These are phyloP conservation scores for Drosophila pegasa DNA, from an alignment of 2,888 invertebrate species.

Conservation along the genomic window DNA sequence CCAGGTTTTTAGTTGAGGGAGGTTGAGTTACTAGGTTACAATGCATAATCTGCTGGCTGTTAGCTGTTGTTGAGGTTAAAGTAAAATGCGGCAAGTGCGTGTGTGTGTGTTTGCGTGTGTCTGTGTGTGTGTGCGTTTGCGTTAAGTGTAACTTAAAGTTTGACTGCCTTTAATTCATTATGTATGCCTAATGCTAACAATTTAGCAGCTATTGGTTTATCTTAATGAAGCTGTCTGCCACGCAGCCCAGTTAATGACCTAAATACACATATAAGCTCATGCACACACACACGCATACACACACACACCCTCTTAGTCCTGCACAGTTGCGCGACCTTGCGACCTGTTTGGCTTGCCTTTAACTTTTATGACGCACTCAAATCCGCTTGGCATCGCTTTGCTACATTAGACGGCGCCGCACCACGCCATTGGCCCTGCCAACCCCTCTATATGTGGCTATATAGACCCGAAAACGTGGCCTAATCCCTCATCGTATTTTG, in stretches of 20 bases:
- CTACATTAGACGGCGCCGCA: conserved; percentile 37
- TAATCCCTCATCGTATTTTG: conserved; percentile 52
- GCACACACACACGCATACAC: conserved; percentile 15
- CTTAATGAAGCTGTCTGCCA: conserved; percentile 77
- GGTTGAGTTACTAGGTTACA: conserved; percentile 34
- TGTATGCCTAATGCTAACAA: conserved; percentile 79
- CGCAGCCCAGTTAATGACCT: conserved; percentile 29
- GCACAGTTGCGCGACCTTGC: conserved; percentile 60
- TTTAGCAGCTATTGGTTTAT: conserved; percentile 81
- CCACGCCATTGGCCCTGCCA: background rate
- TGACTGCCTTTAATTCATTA: conserved; percentile 73
- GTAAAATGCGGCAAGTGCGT: conserved; percentile 27
- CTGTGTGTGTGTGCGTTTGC: conserved; percentile 25
- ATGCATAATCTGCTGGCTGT: conserved; percentile 52
- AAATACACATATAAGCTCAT: conserved; percentile 53
- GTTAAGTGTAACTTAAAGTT: conserved; percentile 58
- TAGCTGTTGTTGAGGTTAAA: conserved; percentile 44
- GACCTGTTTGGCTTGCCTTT: conserved; percentile 70
- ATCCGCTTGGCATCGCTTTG: conserved; percentile 68
- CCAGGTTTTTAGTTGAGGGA: background rate
- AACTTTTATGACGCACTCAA: conserved; percentile 73
- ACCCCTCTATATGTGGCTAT: background rate
- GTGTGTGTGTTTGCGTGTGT: conserved; percentile 8
- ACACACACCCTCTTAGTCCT: conserved; percentile 12
- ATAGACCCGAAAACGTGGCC: conserved; percentile 17